Evolutionary conservation across 2,888 invertebrate genomes (phyloP).

Genomic region (Siphlonurus alternatus): DNA sequence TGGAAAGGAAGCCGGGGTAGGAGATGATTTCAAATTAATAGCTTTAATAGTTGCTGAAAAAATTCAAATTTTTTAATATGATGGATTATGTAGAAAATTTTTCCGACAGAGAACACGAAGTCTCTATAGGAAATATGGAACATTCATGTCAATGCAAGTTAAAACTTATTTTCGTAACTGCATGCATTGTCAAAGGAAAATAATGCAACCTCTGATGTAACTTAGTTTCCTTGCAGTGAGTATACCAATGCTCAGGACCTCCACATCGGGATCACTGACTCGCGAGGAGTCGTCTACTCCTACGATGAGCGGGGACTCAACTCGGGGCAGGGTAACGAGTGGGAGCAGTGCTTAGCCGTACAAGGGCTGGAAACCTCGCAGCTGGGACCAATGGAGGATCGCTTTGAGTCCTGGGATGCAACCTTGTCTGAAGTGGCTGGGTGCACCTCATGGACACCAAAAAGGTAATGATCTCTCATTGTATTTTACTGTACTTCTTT

Average conservation of each 20-base stretch:
- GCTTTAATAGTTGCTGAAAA: too few relatives aligned
- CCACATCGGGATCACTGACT: conserved; percentile 80
- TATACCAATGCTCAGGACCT: conserved; percentile 69
- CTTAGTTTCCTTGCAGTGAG: conserved; percentile 39
- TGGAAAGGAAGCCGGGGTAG: too few relatives aligned
- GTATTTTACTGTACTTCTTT: background rate
- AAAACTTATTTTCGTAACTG: too few relatives aligned
- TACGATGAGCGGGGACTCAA: conserved; percentile 61
- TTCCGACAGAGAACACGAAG: too few relatives aligned
- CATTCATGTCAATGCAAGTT: too few relatives aligned
- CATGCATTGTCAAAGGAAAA: too few relatives aligned
- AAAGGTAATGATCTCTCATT: conserved; percentile 23
- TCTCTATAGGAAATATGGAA: too few relatives aligned
- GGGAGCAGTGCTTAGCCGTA: conserved; percentile 28
- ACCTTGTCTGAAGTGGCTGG: conserved; percentile 41
- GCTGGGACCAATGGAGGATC: conserved; percentile 41
- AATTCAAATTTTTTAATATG: too few relatives aligned
- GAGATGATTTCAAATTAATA: too few relatives aligned
- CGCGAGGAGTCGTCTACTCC: conserved; percentile 61
- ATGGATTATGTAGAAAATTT: too few relatives aligned
- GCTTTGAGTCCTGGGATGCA: conserved; percentile 27
- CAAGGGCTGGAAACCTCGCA: conserved; percentile 29
- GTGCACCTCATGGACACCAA: conserved; percentile 27
- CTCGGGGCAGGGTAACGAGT: conserved; percentile 24
- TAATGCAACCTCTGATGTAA: conserved; percentile 3